A percentile compares a stretch with the other conserved stretches of the same genome.
phyloP scores from a whole-genome alignment of 2,113 vertebrate genomes.

The Onychostoma macrolepis region DNA sequence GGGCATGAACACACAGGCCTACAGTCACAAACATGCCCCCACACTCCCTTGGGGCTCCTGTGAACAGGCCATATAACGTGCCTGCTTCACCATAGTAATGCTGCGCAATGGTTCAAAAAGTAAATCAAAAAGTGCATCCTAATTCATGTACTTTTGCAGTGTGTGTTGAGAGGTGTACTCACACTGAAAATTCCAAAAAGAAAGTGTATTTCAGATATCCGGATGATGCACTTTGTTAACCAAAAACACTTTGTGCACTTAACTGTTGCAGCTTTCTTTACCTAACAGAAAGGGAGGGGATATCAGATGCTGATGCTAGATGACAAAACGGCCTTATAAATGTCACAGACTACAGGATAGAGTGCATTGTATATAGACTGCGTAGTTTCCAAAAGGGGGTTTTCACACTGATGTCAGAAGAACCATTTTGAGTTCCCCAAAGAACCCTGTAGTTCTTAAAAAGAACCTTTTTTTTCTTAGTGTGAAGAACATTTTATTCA shows the following conservation, averaged over 20 bases:
- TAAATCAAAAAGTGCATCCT: background rate
- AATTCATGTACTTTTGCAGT: background rate
- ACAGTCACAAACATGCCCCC: conserved; percentile 8
- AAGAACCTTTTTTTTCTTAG: background rate
- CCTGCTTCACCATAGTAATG: background rate
- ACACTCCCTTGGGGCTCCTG: background rate
- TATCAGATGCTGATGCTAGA: background rate
- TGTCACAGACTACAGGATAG: no score
- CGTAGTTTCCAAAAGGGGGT: no score
- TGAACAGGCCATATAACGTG: background rate
- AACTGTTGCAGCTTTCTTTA: background rate
- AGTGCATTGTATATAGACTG: no score
- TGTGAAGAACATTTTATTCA: background rate
- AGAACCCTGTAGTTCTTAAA: no score
- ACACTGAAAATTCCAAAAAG: background rate
- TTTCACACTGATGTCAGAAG: no score
- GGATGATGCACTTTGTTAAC: background rate
- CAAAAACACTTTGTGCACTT: background rate
- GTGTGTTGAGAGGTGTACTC: background rate
- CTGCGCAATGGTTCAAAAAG: background rate
- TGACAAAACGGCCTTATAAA: background rate
- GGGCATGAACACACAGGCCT: conserved; percentile 39
- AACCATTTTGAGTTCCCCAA: background rate
- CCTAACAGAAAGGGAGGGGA: background rate
- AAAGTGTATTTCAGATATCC: background rate